These are phyloP conservation scores for Gymnothorax javanicus DNA, from an alignment of 2,797 vertebrate species.

Conservation along the genomic window DNA sequence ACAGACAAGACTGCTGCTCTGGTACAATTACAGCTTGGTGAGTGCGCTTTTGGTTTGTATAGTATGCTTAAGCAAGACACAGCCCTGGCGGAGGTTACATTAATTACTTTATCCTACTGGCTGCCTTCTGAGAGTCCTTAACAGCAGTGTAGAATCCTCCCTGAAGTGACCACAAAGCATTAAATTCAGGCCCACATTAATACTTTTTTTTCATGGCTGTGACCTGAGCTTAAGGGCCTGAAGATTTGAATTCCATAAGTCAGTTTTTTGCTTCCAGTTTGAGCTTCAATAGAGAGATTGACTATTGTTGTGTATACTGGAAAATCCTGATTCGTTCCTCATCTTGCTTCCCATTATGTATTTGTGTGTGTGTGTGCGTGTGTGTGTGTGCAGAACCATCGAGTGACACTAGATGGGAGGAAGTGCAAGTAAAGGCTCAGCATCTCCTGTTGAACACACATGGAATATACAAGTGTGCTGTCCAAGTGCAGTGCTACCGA, in stretches of 20 bases:
- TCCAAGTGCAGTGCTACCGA: constrained; percentile 89
- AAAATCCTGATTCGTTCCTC: background rate
- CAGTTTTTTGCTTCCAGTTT: background rate
- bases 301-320: background rate
- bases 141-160: background rate
- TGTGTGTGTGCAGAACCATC: constrained; percentile 77
- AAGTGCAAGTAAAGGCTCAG: constrained; percentile 87
- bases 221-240: background rate
- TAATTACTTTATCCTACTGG: background rate
- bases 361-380: constrained; percentile 5
- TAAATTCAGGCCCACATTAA: constrained; percentile 1
- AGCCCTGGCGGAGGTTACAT: background rate
- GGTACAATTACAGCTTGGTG: constrained; percentile 90
- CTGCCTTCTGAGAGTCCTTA: background rate
- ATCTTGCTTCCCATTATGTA: background rate
- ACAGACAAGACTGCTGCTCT: constrained; percentile 87
- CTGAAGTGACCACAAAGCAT: background rate
- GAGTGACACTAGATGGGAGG: constrained; percentile 87
- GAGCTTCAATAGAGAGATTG: background rate
- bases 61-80: background rate
- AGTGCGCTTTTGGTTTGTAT: constrained; percentile 48
- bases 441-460: constrained; percentile 86
- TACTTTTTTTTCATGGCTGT: background rate
- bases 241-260: background rate
- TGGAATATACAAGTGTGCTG: constrained; percentile 85